Conservation (phyloP, 1,140 invertebrate species). For the Leptoteleia sp. region DNA sequence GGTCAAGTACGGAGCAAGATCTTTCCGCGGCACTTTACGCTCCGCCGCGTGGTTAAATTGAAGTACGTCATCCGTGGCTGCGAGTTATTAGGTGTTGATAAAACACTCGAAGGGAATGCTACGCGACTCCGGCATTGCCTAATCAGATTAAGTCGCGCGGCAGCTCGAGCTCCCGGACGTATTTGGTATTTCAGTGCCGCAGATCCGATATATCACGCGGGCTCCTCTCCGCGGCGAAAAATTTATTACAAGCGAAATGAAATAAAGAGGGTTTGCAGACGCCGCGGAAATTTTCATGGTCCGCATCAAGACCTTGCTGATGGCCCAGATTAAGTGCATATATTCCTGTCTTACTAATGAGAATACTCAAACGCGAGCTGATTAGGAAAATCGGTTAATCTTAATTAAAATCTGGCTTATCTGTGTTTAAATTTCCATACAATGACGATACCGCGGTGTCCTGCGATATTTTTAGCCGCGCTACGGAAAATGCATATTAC, state of each 20-base stretch:
- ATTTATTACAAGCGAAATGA: background rate
- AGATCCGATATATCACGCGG: no score
- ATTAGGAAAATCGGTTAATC: conserved; percentile 42
- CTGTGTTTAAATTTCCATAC: conserved; percentile 24
- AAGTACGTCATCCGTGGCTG: no score
- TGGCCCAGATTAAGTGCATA: conserved; percentile 28
- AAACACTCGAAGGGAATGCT: background rate
- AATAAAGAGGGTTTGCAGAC: conserved; percentile 18
- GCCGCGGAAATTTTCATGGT: conserved; percentile 10
- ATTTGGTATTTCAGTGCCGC: no score
- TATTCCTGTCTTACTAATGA: conserved; percentile 39
- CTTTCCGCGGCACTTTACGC: background rate
- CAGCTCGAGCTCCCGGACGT: no score
- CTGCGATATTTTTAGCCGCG: conserved; percentile 16
- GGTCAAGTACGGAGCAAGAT: conserved; percentile 11
- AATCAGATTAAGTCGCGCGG: conserved; percentile 25
- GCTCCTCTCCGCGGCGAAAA: no score
- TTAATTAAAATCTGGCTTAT: conserved; percentile 53
- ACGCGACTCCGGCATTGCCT: background rate
- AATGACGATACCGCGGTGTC: conserved; percentile 1
- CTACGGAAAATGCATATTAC: conserved; percentile 6
- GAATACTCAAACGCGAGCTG: conserved; percentile 35
- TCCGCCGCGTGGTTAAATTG: no score
- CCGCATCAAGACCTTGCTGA: conserved; percentile 29
- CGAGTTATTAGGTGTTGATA: conserved; percentile 8